Conservation (phyloP, 1,140 invertebrate species). For the Drosophila willistoni region DNA sequence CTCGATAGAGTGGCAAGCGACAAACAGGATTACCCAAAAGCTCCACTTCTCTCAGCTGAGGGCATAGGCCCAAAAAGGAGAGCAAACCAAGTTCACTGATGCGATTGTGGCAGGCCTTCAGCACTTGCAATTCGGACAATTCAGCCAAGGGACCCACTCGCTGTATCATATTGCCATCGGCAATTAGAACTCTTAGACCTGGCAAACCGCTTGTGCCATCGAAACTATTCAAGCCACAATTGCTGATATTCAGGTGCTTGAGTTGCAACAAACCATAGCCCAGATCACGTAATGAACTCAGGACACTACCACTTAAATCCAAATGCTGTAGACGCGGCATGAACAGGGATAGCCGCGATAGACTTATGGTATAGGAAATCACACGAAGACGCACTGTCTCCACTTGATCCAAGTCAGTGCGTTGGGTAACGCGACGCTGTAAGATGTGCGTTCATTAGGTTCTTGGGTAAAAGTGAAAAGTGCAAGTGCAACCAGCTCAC, state of each 20-base stretch:
- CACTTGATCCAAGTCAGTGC: conserved; percentile 85
- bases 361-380: conserved; percentile 85
- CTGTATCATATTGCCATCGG: conserved; percentile 86
- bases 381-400: conserved; percentile 86
- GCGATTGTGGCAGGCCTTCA: conserved; percentile 76
- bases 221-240: conserved; percentile 86
- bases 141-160: conserved; percentile 85
- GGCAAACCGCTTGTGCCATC: conserved; percentile 87
- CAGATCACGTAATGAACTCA: conserved; percentile 87
- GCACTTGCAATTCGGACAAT: conserved; percentile 60
- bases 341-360: conserved; percentile 85
- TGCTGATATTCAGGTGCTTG: conserved; percentile 86
- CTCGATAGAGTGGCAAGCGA: conserved; percentile 74
- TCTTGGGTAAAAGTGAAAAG: neutral
- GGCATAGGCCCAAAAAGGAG: conserved; percentile 83
- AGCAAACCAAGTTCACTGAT: conserved; percentile 82
- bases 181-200: conserved; percentile 85
- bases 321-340: conserved; percentile 86
- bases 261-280: conserved; percentile 86
- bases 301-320: conserved; percentile 86
- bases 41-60: conserved; percentile 80
- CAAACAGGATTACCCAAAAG: conserved; percentile 83
- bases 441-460: neutral
- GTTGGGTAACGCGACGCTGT: conserved; percentile 82
- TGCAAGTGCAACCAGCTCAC: conserved; percentile 73